These are phyloP conservation scores for Apocrypta bakeri DNA, from an alignment of 1,140 invertebrate genomes.

Conservation along the genomic window DNA sequence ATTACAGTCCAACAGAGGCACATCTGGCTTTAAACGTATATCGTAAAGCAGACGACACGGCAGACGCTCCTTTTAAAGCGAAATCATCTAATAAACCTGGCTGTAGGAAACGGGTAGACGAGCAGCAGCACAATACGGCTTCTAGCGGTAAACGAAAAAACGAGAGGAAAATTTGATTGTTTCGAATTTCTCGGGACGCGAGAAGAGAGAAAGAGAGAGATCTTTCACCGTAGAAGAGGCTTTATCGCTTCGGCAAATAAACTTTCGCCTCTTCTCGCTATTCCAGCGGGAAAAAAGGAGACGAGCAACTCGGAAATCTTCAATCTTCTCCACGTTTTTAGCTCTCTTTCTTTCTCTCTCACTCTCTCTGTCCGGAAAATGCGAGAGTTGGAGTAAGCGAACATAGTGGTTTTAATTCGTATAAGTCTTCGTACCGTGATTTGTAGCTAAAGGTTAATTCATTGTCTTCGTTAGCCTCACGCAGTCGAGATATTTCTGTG, in stretches of 20 bases:
- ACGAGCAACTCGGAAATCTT: slow-evolving; percentile 1
- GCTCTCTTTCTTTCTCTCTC: background rate
- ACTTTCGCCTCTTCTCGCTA: slow-evolving; percentile 16
- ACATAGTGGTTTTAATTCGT: slow-evolving; percentile 53
- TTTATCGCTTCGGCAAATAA: slow-evolving; percentile 16
- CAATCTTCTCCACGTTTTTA: background rate
- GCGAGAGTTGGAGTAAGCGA: background rate
- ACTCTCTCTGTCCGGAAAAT: background rate
- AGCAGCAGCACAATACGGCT: background rate
- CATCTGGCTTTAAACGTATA: background rate
- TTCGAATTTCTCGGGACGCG: slow-evolving; percentile 3
- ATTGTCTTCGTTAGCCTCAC: slow-evolving; percentile 53
- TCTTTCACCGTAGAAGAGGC: background rate
- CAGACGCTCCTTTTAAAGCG: background rate
- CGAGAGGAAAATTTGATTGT: slow-evolving; percentile 32
- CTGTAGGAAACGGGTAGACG: background rate
- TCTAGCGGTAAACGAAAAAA: background rate
- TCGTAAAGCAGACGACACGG: background rate
- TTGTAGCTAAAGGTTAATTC: slow-evolving; percentile 60
- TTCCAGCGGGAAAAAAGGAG: background rate
- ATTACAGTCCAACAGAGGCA: background rate
- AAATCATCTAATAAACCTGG: slow-evolving; percentile 20
- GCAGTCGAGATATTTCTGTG: background rate
- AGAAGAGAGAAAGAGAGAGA: background rate
- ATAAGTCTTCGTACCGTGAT: slow-evolving; percentile 54